A percentile compares a stretch with the other conserved stretches of the same genome.
These are phyloP conservation scores for Coendou prehensilis DNA, from an alignment of 2,797 vertebrate genomes.

Conservation along the genomic window DNA sequence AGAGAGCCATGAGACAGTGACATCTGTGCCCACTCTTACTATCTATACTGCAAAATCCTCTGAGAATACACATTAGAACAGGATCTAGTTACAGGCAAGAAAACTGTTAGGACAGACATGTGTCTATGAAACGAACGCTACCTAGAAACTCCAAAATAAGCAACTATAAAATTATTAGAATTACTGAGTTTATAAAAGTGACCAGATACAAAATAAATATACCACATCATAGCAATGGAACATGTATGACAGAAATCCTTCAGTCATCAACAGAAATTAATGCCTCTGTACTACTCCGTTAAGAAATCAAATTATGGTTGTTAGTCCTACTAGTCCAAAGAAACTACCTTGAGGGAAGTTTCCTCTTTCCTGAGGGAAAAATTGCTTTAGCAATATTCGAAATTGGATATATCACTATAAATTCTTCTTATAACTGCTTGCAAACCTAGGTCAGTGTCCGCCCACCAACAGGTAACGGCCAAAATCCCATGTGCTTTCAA, in stretches of 20 bases:
- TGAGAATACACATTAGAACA: not conserved
- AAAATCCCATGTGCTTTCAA: not conserved
- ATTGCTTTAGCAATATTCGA: not conserved
- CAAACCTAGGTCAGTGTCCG: not conserved
- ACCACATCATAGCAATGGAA: not conserved
- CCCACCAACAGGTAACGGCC: not conserved
- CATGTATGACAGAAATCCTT: not conserved
- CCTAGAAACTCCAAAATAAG: conserved; percentile 7
- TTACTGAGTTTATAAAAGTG: conserved; percentile 4
- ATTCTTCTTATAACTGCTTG: not conserved
- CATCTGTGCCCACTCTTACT: not conserved
- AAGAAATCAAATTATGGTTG: conserved; percentile 8
- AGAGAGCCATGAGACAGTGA: not conserved
- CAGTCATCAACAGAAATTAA: not conserved
- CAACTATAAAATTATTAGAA: conserved; percentile 53
- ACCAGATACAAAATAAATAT: conserved; percentile 28
- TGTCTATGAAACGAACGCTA: not conserved
- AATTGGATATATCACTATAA: not conserved
- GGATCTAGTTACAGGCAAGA: not conserved
- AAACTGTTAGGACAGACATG: not conserved
- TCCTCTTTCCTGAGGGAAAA: not conserved
- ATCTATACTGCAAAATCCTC: not conserved
- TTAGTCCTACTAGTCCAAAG: not conserved
- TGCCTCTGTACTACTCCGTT: not conserved
- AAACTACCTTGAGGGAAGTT: not conserved